Conservation (phyloP, 2,113 vertebrate genomes). For the Alectura lathami region DNA sequence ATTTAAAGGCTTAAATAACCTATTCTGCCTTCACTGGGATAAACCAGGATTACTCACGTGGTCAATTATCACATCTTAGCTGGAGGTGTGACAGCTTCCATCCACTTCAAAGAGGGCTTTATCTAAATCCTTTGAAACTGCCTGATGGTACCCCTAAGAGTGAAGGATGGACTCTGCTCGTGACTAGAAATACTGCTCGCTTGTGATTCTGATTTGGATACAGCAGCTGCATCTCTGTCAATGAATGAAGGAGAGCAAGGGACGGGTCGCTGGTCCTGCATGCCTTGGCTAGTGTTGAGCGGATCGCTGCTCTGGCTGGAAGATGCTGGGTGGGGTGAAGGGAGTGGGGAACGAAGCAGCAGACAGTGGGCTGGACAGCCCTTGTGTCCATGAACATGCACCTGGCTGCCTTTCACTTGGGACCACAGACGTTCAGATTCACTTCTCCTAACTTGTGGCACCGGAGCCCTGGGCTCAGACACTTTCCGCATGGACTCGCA, state of each 20-base stretch:
- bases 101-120: not conserved
- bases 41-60: not conserved
- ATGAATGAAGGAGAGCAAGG: not conserved
- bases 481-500: not conserved
- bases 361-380: not conserved
- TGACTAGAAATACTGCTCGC: not conserved
- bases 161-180: not conserved
- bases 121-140: not conserved
- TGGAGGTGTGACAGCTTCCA: not conserved
- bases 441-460: not conserved
- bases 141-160: not conserved
- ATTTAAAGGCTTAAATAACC: not conserved
- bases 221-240: not conserved
- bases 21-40: not conserved
- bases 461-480: not conserved
- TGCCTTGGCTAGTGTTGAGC: not conserved
- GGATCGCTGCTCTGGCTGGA: not conserved
- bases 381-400: fast-evolving
- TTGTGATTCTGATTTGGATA: not conserved
- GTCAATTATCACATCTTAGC: not conserved
- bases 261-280: not conserved
- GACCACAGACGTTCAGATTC: not conserved
- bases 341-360: not conserved
- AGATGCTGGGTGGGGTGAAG: not conserved
- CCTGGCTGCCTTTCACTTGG: not conserved